Conservation (phyloP, 2,113 vertebrate genomes). For the Amphilophus citrinellus region DNA sequence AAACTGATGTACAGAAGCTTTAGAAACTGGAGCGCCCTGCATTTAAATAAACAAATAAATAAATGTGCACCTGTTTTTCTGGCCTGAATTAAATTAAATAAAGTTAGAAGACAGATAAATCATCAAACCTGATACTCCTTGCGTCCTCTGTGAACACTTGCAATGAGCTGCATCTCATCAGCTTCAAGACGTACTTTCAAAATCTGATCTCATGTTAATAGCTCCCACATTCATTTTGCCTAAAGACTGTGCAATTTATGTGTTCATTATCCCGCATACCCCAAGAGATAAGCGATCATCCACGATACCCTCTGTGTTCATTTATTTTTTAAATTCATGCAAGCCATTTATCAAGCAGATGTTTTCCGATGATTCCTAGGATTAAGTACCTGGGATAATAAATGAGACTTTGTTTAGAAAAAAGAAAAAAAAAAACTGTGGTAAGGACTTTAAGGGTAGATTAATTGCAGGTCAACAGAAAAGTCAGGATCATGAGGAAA, state of each 20-base stretch:
- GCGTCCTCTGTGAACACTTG: neutral
- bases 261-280: constrained; percentile 58
- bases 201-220: constrained; percentile 22
- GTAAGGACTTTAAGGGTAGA: constrained; percentile 43
- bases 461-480: constrained; percentile 61
- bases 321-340: constrained; percentile 75
- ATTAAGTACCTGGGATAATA: constrained; percentile 75
- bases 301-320: constrained; percentile 64
- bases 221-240: constrained; percentile 35
- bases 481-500: constrained; percentile 54
- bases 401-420: constrained; percentile 74
- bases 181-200: neutral
- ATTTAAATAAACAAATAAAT: too few species aligned
- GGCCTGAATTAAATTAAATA: neutral
- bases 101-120: neutral
- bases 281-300: constrained; percentile 58
- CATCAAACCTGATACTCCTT: neutral
- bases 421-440: constrained; percentile 65
- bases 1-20: neutral
- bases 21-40: neutral
- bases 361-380: constrained; percentile 72
- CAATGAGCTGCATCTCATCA: neutral
- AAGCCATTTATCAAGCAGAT: constrained; percentile 78
- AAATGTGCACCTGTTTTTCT: neutral
- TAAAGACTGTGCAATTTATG: constrained; percentile 64